A percentile compares a stretch with the other conserved stretches of the same genome.
These are phyloP conservation scores for Drosophila ezoana DNA, from an alignment of 2,888 invertebrate genomes.

Conservation along the genomic window DNA sequence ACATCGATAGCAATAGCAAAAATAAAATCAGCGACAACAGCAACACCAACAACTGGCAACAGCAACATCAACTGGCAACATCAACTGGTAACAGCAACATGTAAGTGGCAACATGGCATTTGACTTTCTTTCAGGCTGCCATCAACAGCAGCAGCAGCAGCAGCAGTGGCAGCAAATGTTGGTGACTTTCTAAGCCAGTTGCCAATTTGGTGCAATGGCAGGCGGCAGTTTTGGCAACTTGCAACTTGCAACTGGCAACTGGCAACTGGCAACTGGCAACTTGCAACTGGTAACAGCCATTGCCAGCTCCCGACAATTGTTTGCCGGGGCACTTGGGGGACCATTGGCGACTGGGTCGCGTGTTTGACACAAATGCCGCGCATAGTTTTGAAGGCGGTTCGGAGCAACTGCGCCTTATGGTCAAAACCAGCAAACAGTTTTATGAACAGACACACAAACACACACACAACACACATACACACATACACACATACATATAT, in stretches of 20 bases:
- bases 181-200: conserved; percentile 77
- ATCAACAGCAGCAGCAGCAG: conserved; percentile 8
- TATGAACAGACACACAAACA: background rate
- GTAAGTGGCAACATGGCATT: conserved; percentile 61
- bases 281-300: conserved; percentile 32
- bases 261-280: conserved; percentile 27
- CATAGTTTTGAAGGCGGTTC: conserved; percentile 80
- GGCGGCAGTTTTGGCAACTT: conserved; percentile 59
- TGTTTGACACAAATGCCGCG: conserved; percentile 79
- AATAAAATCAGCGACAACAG: conserved; percentile 7
- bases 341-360: conserved; percentile 73
- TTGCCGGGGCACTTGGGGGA: conserved; percentile 45
- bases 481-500: conserved; percentile 20
- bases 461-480: background rate
- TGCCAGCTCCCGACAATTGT: conserved; percentile 58
- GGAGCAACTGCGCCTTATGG: conserved; percentile 70
- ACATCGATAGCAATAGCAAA: conserved; percentile 6
- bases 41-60: conserved; percentile 31
- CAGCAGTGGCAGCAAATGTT: conserved; percentile 28
- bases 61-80: conserved; percentile 26
- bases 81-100: conserved; percentile 48
- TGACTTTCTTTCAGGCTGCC: conserved; percentile 73
- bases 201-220: conserved; percentile 75
- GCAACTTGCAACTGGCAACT: conserved; percentile 16
- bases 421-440: conserved; percentile 62